Evolutionary conservation across 2,888 invertebrate genomes (phyloP).

Genomic region (Lordiphosa fenestrarum): DNA sequence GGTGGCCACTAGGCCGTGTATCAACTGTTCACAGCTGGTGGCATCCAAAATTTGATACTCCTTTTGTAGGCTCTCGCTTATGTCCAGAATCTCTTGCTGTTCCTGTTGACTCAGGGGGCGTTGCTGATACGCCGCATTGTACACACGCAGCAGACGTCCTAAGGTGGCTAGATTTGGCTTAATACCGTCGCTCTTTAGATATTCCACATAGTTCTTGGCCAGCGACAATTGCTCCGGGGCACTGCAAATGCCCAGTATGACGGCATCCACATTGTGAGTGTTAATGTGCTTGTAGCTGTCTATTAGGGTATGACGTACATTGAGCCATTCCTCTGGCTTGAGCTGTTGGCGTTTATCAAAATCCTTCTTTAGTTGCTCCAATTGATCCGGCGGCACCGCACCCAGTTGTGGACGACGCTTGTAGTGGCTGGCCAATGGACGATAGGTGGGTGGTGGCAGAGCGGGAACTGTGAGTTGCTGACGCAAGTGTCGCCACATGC

Average conservation of each 20-base stretch:
- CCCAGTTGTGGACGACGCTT: slow-evolving; percentile 54
- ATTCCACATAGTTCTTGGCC: slow-evolving; percentile 83
- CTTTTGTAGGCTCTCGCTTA: slow-evolving; percentile 78
- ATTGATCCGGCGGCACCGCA: slow-evolving; percentile 42
- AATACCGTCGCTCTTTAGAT: slow-evolving; percentile 81
- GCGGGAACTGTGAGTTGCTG: not conserved
- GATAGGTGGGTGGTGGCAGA: not conserved
- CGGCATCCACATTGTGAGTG: slow-evolving; percentile 83
- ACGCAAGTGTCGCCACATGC: slow-evolving; percentile 31
- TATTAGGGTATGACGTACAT: slow-evolving; percentile 55
- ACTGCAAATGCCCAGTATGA: slow-evolving; percentile 82
- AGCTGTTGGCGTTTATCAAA: slow-evolving; percentile 45
- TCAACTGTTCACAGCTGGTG: slow-evolving; percentile 83
- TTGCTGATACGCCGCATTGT: slow-evolving; percentile 78
- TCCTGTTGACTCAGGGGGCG: slow-evolving; percentile 80
- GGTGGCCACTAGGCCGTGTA: slow-evolving; percentile 85
- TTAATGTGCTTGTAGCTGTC: slow-evolving; percentile 65
- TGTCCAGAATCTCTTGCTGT: slow-evolving; percentile 82
- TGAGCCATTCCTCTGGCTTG: slow-evolving; percentile 65
- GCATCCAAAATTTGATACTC: slow-evolving; percentile 84
- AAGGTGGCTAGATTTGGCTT: slow-evolving; percentile 83
- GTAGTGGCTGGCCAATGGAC: slow-evolving; percentile 42
- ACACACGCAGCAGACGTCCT: slow-evolving; percentile 83
- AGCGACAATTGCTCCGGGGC: slow-evolving; percentile 80
- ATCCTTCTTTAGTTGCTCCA: slow-evolving; percentile 55